Base-by-base conservation (phyloP, 2,113 vertebrate genomes). In the Columba janthina region DNA sequence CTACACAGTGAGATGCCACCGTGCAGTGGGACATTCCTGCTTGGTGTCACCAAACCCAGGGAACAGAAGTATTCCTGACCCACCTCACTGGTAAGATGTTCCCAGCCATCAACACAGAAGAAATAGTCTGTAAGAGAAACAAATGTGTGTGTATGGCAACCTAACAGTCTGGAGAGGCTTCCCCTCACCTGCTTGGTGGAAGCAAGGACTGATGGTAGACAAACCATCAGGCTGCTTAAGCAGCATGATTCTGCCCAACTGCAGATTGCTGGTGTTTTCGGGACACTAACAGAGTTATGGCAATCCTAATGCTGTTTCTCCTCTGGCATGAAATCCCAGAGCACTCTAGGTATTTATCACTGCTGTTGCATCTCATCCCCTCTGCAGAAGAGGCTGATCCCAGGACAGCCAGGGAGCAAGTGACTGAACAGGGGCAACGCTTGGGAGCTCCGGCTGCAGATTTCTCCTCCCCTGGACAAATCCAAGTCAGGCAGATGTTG, bases 201-300 rank as follows among this genome's bases (percentile, higher is more conserved):
- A 25, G 18, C 46, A 56, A n/a, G 54, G 46, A 32, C 51, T 21
- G 36, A 19, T 9, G 5, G 48, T 46, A 46, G 54, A 15, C 36
- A 26, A 9, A 13, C 24, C 22, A 26, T 3, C 0, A 0, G 50
- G 17, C 25, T 32, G n/a, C 54, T 40, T 42, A 60, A 32, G 53
- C 6, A n/a, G 44, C 21, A 10, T 0, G 1, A 3, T 42, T 42
- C 11, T 61, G 67, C 66, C 16, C 60, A 48, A 2, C 36, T 2
- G 2, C 42, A 19, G 44, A 6, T 8, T 42, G 40, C 21, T 21
- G 42, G 38, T 38, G n/a, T 22, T 22, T 36, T 64, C 64, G 8
- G 50, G 73, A 65, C 78, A 48, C 25, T n/a, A 29, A 10, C 0
- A 2, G 2, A 17, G 34, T 9, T 58, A 11, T 5, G 21, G n/a